phyloP scores from a whole-genome alignment of 2,113 vertebrate species.

The Nibea coibor region DNA sequence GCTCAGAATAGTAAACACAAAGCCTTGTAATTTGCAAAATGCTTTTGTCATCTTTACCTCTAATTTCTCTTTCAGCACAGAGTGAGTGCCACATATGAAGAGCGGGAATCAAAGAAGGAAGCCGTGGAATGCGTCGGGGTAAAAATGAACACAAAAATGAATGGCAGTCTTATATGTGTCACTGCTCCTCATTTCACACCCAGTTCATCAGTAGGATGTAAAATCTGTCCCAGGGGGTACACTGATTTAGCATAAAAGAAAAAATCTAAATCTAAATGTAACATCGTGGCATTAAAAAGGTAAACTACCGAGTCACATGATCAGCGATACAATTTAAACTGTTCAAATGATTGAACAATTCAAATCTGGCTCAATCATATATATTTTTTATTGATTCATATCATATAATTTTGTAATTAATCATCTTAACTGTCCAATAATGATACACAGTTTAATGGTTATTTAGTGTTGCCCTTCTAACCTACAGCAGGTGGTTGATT shows the following conservation, averaged over 20 bases:
- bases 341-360: neutral
- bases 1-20: conserved; percentile 80
- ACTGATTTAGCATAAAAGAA: neutral
- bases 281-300: neutral
- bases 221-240: neutral
- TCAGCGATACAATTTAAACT: neutral
- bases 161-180: conserved; percentile 21
- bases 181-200: conserved; percentile 26
- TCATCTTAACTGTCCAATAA: neutral
- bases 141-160: conserved; percentile 59
- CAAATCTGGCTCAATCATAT: neutral
- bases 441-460: neutral
- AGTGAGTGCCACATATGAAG: conserved; percentile 56
- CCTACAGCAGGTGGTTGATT: neutral
- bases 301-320: neutral
- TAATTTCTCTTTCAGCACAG: conserved; percentile 69
- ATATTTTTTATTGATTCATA: neutral
- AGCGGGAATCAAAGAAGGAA: conserved; percentile 52
- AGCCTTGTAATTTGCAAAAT: conserved; percentile 87
- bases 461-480: neutral
- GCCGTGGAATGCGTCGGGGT: conserved; percentile 62
- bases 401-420: neutral
- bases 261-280: neutral
- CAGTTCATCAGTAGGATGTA: neutral
- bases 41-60: conserved; percentile 80